Base-by-base conservation (phyloP, 1,140 invertebrate genomes). In the Platyura marginata region DNA sequence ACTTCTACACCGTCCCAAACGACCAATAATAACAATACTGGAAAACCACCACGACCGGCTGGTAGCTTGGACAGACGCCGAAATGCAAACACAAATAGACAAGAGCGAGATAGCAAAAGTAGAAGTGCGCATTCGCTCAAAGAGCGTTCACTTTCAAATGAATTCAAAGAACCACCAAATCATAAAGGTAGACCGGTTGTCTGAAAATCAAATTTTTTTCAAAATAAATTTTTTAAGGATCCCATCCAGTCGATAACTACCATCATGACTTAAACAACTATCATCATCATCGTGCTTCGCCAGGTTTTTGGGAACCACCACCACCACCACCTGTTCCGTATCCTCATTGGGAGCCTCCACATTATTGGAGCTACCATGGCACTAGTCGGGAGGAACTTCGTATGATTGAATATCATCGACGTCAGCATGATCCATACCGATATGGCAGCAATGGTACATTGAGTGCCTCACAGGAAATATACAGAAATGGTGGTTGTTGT, bases 51-150 rank as follows among this genome's bases (percentile, higher is more conserved):
- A 29, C 20, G 34, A 37, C 21, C 32, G 16, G 10, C 64, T 10
- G 64, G 64, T 2, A 71, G 69, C 47, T 53, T 72, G 43, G 69
- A 72, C 46, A 56, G 69, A 43, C 52, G 68, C 22, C 58, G 61
- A 10, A 59, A 41, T 44, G 51, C 40, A 51, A 59, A 48, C 50
- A 61, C 19, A 51, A 61, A 67, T 45, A 60, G 70, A 40, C 55
- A 55, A 16, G 63, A 67, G 44, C 49, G 64, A 19, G 70, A 72
- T 50, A 65, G 69, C 44, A 72, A 72, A 55, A 64, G 66, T 40
- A 61, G 65, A 43, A 72, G 70, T 8, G 67, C 67, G 2, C 54
- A 71, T 47, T 62, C 67, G 29, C 49, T 63, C 2, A 65, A 67
- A 47, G 62, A 62, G 8, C 57, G 62, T 19, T 62, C 62, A 29